Evolutionary conservation across 2,113 vertebrate genomes (phyloP), one percentile per base, ranked within the genome.

Genomic region (cattle (Bos taurus)): DNA sequence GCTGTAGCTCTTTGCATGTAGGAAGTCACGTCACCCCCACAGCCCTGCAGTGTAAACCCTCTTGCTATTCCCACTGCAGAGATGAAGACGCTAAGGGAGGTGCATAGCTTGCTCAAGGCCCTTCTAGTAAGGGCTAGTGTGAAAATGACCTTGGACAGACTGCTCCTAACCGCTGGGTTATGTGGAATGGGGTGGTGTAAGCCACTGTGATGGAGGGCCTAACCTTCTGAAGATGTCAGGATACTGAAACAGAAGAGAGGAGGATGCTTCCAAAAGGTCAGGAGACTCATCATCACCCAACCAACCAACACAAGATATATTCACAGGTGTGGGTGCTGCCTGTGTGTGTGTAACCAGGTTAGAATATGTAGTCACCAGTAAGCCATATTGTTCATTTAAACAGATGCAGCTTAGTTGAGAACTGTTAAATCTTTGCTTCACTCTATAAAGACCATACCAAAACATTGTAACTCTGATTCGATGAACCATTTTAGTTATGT

Each of bases 351-450:
- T 26, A 85, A 52, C 46, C 64, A 67, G 0, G 50, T 28, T 48
- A 81, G 9, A 84, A 84, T 33, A 59, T 14, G 56, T 0, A 77
- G 80, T 85, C 21, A 28, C 36, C 14, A 40, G 33, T 14, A 52
- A 93, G 62, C 43, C 43, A 21, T 2, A 28, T 0, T 7, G 36
- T 36, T 78, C 77, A 54, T 25, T 83, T 16, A 85, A 85, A 91
- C 14, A 36, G 60, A 94, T 52, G 40, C 12, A 92, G 48, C 43
- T 88, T 48, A 67, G 48, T 2, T 50, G 74, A 82, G 26, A 64
- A 84, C 33, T 28, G 14, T 87, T 87, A 52, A 94, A 83, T 48
- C 48, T 67, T 52, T 87, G n/a, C 64, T 96, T 88, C 30, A 30
- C 86, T 86, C 88, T 87, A 6, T 26, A 57, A 89, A 89, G 33